These are phyloP conservation scores for Erebia ligea DNA, from an alignment of 2,888 invertebrate genomes.

Conservation along the genomic window DNA sequence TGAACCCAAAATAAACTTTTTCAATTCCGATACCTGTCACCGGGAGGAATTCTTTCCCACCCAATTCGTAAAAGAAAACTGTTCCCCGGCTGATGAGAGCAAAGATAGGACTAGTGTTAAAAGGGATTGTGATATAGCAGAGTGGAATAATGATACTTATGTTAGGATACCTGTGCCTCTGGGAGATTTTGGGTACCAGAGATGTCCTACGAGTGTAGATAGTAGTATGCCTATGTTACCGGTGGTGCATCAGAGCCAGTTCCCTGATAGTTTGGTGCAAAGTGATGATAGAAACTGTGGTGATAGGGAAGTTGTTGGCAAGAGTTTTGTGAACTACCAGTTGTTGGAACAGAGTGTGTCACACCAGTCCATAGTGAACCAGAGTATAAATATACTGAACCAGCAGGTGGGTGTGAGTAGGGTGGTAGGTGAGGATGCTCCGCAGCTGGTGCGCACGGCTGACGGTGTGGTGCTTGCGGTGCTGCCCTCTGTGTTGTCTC, in stretches of 20 bases:
- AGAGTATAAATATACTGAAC: slow-evolving; percentile 79
- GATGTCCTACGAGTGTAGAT: slow-evolving; percentile 61
- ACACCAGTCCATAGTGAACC: slow-evolving; percentile 79
- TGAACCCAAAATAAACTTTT: slow-evolving; percentile 60
- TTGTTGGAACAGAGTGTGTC: slow-evolving; percentile 81
- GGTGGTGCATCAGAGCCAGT: slow-evolving; percentile 60
- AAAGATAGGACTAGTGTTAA: slow-evolving; percentile 54
- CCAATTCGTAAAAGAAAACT: slow-evolving; percentile 61
- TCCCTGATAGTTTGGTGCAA: slow-evolving; percentile 67
- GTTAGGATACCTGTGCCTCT: slow-evolving; percentile 57
- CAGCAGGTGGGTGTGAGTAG: slow-evolving; percentile 77
- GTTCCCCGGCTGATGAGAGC: slow-evolving; percentile 57
- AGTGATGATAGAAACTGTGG: slow-evolving; percentile 62
- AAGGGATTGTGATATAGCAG: slow-evolving; percentile 52
- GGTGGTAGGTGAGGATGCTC: slow-evolving; percentile 67
- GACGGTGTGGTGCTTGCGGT: slow-evolving; percentile 78
- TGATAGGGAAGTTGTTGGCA: slow-evolving; percentile 69
- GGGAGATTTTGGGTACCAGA: slow-evolving; percentile 64
- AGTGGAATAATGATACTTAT: slow-evolving; percentile 59
- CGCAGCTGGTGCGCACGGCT: slow-evolving; percentile 74
- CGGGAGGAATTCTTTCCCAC: slow-evolving; percentile 61
- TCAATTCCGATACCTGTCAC: slow-evolving; percentile 55
- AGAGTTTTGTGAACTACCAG: slow-evolving; percentile 79
- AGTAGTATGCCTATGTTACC: slow-evolving; percentile 69
- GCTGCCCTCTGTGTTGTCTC: slow-evolving; percentile 61